Conservation (phyloP, 1,140 invertebrate genomes). For the Ips typographus region DNA sequence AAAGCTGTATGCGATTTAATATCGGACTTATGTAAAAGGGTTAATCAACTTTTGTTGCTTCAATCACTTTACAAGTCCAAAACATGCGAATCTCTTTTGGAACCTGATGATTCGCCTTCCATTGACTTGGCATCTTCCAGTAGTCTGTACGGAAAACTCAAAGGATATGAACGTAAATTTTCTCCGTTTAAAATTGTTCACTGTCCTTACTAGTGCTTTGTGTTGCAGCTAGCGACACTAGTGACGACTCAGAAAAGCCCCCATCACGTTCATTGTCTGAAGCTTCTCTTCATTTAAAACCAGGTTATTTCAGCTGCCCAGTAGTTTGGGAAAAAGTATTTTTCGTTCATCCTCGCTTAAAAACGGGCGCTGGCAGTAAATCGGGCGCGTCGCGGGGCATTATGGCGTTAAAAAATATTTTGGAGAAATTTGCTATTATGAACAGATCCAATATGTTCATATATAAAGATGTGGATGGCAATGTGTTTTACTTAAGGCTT, state of each 20-base stretch:
- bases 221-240: constrained; percentile 36
- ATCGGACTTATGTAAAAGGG: constrained; percentile 63
- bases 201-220: background rate
- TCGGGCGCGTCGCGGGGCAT: constrained; percentile 63
- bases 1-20: constrained; percentile 59
- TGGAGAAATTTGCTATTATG: constrained; percentile 72
- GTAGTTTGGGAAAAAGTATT: constrained; percentile 75
- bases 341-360: constrained; percentile 70
- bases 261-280: constrained; percentile 50
- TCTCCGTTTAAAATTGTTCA: background rate
- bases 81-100: constrained; percentile 70
- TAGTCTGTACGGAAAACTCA: constrained; percentile 41
- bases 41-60: constrained; percentile 74
- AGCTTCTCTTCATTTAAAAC: constrained; percentile 57
- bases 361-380: constrained; percentile 64
- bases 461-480: constrained; percentile 65
- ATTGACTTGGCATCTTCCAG: constrained; percentile 18
- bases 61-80: constrained; percentile 70
- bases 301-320: constrained; percentile 73
- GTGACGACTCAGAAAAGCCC: constrained; percentile 42
- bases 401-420: constrained; percentile 65
- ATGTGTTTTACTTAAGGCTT: constrained; percentile 69
- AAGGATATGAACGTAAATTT: constrained; percentile 47
- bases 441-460: constrained; percentile 84
- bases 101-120: constrained; percentile 58